These are phyloP conservation scores for Rhabdomys pumilio DNA, from an alignment of 2,797 vertebrate genomes.

Conservation along the genomic window DNA sequence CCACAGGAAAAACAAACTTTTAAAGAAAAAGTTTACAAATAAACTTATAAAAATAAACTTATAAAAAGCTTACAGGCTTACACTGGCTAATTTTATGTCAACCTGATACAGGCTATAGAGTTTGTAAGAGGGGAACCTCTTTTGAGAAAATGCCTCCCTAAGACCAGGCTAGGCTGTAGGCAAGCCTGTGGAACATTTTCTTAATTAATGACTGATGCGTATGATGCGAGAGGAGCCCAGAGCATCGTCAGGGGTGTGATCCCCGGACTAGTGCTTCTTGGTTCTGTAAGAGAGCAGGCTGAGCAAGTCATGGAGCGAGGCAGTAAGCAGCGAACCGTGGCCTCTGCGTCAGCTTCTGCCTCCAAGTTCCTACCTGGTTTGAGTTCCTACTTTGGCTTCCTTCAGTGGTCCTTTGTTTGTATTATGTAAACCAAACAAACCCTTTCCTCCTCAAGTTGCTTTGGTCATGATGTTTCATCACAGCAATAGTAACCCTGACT, in stretches of 20 bases:
- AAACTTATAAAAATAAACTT: background rate
- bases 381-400: background rate
- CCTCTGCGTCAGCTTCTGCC: background rate
- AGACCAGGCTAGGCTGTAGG: background rate
- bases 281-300: background rate
- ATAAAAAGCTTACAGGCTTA: background rate
- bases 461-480: background rate
- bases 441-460: background rate
- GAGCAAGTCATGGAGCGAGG: background rate
- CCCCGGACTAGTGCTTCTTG: background rate
- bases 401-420: background rate
- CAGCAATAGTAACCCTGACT: background rate
- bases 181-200: background rate
- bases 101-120: background rate
- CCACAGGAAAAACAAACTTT: constrained; percentile 8
- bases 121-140: background rate
- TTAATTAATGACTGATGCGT: background rate
- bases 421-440: background rate
- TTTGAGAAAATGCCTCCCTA: background rate
- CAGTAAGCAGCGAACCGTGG: background rate
- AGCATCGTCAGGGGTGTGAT: background rate
- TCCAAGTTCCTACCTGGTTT: background rate
- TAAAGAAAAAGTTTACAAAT: background rate
- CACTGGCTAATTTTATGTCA: background rate
- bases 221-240: background rate